Evolutionary conservation across 2,797 vertebrate species (phyloP).

Genomic region (Amniataba percoides): DNA sequence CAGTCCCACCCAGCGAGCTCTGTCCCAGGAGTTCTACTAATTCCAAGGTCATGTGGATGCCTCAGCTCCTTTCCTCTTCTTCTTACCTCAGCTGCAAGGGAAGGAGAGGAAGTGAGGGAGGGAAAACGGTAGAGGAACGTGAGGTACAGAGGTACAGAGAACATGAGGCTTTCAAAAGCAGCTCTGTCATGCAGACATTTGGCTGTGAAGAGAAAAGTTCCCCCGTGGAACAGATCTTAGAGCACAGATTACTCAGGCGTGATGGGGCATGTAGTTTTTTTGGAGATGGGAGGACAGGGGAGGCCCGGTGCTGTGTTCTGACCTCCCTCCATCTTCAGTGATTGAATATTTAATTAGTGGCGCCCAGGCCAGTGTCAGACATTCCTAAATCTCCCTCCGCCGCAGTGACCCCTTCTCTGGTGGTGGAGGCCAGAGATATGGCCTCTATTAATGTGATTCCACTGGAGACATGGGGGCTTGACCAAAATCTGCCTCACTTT

Average conservation of each 20-base stretch:
- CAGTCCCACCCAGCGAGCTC: slow-evolving; percentile 83
- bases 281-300: slow-evolving; percentile 59
- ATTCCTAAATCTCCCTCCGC: slow-evolving; percentile 66
- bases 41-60: slow-evolving; percentile 84
- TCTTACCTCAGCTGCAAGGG: slow-evolving; percentile 61
- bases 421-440: slow-evolving; percentile 61
- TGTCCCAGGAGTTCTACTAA: slow-evolving; percentile 85
- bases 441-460: slow-evolving; percentile 83
- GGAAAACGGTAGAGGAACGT: slow-evolving; percentile 37
- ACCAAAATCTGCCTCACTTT: slow-evolving; percentile 74
- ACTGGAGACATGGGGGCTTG: slow-evolving; percentile 66
- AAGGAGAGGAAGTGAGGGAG: slow-evolving; percentile 52
- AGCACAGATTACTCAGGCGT: slow-evolving; percentile 59
- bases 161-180: slow-evolving; percentile 48
- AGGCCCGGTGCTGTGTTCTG: slow-evolving; percentile 47
- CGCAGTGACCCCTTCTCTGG: slow-evolving; percentile 69
- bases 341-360: slow-evolving; percentile 74
- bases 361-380: slow-evolving; percentile 60
- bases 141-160: slow-evolving; percentile 37
- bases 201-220: slow-evolving; percentile 46
- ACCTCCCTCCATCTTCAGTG: slow-evolving; percentile 56
- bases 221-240: slow-evolving; percentile 24
- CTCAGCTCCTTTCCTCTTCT: slow-evolving; percentile 64
- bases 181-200: slow-evolving; percentile 46
- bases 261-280: slow-evolving; percentile 55